These are phyloP conservation scores for Papilio helenus DNA, from an alignment of 1,140 invertebrate genomes.

Conservation along the genomic window DNA sequence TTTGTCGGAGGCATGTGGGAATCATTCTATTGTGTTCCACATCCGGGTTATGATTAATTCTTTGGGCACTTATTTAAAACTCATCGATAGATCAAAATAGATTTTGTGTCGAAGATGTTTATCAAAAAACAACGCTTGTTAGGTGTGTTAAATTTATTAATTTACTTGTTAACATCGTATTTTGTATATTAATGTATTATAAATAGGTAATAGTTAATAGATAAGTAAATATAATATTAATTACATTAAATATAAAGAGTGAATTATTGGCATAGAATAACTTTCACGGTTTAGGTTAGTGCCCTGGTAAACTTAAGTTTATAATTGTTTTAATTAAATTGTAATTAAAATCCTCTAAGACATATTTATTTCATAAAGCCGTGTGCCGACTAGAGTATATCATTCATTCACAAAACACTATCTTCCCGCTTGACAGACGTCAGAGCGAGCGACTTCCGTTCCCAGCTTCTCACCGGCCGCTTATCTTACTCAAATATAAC, in stretches of 20 bases:
- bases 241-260: too few relatives aligned
- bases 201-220: too few relatives aligned
- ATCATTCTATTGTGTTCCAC: conserved; percentile 80
- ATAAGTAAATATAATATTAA: too few relatives aligned
- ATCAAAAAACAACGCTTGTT: not conserved
- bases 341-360: not conserved
- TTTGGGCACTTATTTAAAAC: conserved; percentile 61
- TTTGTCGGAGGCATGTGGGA: conserved; percentile 80
- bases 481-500: conserved; percentile 79
- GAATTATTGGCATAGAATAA: too few relatives aligned
- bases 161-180: not conserved
- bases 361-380: conserved; percentile 37
- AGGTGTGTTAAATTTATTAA: not conserved
- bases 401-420: conserved; percentile 54
- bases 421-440: conserved; percentile 63
- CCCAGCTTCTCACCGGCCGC: conserved; percentile 56
- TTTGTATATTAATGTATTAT: not conserved
- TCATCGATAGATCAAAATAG: conserved; percentile 43
- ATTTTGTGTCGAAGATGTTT: conserved; percentile 23
- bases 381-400: conserved; percentile 32
- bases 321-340: not conserved
- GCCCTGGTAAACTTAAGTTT: not conserved
- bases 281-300: too few relatives aligned
- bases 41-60: conserved; percentile 77
- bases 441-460: conserved; percentile 71